phyloP scores from a whole-genome alignment of 1,140 invertebrate species.

The Drosophila takahashii region DNA sequence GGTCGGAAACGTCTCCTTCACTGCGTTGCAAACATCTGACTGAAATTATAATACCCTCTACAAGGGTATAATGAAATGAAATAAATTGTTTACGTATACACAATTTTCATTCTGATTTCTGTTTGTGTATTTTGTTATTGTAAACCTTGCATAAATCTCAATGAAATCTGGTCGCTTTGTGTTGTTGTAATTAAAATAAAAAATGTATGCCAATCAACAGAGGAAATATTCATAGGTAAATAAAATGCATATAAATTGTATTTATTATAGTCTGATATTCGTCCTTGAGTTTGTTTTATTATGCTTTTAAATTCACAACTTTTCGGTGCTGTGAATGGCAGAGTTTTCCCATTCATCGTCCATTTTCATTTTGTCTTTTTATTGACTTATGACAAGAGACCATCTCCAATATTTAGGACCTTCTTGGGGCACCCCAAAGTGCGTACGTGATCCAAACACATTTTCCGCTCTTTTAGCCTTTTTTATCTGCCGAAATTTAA shows the following conservation, averaged over 20 bases:
- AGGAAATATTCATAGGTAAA: too few species aligned
- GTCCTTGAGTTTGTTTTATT: background rate
- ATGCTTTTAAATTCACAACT: constrained; percentile 12
- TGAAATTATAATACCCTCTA: too few species aligned
- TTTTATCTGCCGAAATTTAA: constrained; percentile 25
- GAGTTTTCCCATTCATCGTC: background rate
- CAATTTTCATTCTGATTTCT: constrained; percentile 39
- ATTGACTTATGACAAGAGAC: constrained; percentile 48
- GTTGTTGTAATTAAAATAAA: constrained; percentile 45
- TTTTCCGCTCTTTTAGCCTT: constrained; percentile 22
- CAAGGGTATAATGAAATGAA: constrained; percentile 11
- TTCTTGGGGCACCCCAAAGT: constrained; percentile 14
- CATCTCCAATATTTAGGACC: constrained; percentile 10
- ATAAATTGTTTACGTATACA: constrained; percentile 61
- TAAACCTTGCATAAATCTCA: constrained; percentile 39
- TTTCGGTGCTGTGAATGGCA: background rate
- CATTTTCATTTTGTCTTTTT: constrained; percentile 19
- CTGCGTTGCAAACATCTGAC: too few species aligned
- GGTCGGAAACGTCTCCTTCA: too few species aligned
- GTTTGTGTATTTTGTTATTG: constrained; percentile 47
- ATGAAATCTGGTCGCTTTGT: constrained; percentile 16
- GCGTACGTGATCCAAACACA: constrained; percentile 46
- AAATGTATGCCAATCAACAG: background rate
- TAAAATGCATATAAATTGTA: background rate
- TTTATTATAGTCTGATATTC: background rate